phyloP scores from a whole-genome alignment of 2,797 vertebrate species.

The Peromyscus eremicus region DNA sequence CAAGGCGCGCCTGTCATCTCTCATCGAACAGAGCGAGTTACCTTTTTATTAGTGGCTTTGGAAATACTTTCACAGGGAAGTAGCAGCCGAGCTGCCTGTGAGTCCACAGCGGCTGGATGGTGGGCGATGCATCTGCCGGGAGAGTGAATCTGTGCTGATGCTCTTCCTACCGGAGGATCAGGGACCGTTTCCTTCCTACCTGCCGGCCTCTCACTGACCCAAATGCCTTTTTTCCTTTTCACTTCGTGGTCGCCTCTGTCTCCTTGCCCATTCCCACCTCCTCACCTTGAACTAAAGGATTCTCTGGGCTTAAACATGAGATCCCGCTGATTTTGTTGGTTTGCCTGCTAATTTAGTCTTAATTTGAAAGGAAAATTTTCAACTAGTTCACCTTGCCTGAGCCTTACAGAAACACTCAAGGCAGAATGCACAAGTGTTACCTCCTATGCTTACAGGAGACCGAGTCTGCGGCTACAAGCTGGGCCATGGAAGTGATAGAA shows the following conservation, averaged over 20 bases:
- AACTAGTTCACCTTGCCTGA: background rate
- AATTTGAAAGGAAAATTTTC: conserved; percentile 26
- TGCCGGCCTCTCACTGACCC: background rate
- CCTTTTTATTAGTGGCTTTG: conserved; percentile 81
- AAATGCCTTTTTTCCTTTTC: background rate
- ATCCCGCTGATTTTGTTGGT: background rate
- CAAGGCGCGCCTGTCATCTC: conserved; percentile 70
- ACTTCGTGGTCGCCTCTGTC: background rate
- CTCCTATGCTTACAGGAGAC: background rate
- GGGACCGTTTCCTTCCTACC: background rate
- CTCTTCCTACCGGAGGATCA: background rate
- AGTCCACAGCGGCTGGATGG: background rate
- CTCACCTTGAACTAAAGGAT: background rate
- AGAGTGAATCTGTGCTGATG: background rate
- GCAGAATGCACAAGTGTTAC: background rate
- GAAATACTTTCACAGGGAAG: conserved; percentile 63
- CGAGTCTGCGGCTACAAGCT: background rate
- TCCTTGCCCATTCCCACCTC: background rate
- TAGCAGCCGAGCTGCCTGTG: conserved; percentile 22
- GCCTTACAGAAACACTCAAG: background rate
- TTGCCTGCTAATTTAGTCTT: background rate
- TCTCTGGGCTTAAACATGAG: background rate
- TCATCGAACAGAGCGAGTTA: conserved; percentile 48
- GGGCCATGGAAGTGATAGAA: background rate
- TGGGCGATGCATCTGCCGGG: background rate